Percentiles rank a stretch among this genome's conserved stretches.
Conservation (phyloP, 2,888 invertebrate genomes). For the Vanessa cardui region DNA sequence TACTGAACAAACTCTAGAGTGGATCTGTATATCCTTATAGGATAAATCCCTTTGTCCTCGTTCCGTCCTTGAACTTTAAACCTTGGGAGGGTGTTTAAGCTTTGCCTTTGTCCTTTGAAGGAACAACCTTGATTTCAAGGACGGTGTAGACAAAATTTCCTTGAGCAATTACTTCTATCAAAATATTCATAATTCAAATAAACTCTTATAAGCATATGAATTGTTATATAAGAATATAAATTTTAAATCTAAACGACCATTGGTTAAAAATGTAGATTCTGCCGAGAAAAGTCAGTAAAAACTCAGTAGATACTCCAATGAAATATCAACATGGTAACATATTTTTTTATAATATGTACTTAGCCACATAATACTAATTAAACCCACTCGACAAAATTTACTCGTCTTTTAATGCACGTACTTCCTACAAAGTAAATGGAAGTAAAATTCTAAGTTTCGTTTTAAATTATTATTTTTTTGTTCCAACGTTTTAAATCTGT, state of each 20-base stretch:
- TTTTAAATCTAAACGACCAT: no score
- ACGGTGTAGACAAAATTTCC: neutral
- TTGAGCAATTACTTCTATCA: no score
- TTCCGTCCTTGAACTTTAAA: slow-evolving; percentile 39
- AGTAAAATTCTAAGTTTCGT: neutral
- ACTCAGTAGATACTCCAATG: no score
- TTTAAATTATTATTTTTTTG: slow-evolving; percentile 1
- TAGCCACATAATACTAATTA: no score
- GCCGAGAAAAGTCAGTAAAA: no score
- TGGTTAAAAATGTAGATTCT: no score
- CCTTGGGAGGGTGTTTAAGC: slow-evolving; percentile 26
- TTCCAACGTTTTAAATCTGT: slow-evolving; percentile 11
- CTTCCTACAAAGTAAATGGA: neutral
- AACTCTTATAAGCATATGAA: no score
- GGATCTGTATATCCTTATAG: neutral
- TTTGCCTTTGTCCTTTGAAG: slow-evolving; percentile 13
- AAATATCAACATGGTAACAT: no score
- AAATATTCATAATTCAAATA: no score
- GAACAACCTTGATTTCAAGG: slow-evolving; percentile 7
- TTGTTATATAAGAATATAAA: no score
- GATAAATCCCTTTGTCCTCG: slow-evolving; percentile 18
- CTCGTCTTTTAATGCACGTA: neutral
- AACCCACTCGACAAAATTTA: no score
- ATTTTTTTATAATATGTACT: no score
- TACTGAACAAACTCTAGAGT: neutral